A percentile compares a stretch with the other conserved stretches of the same genome.
Conservation (phyloP, 1,140 invertebrate species). For the Holotrichia oblita region DNA sequence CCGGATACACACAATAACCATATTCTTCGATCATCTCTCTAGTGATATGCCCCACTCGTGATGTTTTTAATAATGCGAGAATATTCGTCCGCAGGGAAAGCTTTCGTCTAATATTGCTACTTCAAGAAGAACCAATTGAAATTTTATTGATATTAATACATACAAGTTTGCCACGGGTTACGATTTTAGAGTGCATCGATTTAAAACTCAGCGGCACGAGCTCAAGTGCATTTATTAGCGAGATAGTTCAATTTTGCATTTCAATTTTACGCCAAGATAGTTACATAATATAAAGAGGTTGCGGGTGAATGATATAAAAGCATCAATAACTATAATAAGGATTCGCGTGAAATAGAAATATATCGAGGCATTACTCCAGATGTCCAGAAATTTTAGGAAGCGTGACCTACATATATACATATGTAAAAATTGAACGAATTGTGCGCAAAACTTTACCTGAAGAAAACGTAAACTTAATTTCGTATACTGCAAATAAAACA, state of each 20-base stretch:
- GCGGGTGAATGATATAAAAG: neutral
- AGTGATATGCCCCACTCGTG: neutral
- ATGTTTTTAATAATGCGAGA: neutral
- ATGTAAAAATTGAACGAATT: no score
- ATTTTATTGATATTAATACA: slow-evolving; percentile 4
- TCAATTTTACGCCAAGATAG: neutral
- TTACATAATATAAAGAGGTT: neutral
- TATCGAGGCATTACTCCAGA: no score
- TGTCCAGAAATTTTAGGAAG: no score
- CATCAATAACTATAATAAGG: neutral
- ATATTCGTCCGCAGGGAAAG: neutral
- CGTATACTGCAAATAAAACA: no score
- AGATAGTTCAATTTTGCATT: neutral
- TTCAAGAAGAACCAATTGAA: neutral
- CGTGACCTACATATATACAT: no score
- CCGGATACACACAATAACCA: neutral
- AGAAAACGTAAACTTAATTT: no score
- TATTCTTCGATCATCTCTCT: slow-evolving; percentile 1
- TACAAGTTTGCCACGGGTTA: neutral
- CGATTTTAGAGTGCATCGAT: neutral
- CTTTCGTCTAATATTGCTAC: neutral
- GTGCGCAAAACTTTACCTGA: no score
- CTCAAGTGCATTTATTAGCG: neutral
- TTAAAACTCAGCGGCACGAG: neutral
- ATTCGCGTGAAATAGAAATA: no score